phyloP scores from a whole-genome alignment of 2,797 vertebrate genomes.

The Graptemys geographica region DNA sequence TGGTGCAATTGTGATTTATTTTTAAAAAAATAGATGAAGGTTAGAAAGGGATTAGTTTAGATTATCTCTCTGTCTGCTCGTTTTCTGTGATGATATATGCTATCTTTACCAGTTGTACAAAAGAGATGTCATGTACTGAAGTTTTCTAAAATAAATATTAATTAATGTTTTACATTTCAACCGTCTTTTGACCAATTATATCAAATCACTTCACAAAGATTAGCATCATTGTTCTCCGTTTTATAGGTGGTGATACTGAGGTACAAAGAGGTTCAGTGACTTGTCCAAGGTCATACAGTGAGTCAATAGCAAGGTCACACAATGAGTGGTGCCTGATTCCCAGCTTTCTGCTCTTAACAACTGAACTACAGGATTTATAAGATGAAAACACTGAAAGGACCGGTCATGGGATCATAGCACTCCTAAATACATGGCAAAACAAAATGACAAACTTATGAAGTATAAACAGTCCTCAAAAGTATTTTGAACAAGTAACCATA shows the following conservation, averaged over 20 bases:
- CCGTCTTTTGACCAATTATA: not conserved
- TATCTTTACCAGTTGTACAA: rapidly evolving
- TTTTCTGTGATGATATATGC: rapidly evolving
- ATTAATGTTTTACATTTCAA: not conserved
- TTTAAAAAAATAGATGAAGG: not conserved
- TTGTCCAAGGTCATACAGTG: slow-evolving; percentile 42
- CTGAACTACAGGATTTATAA: not conserved
- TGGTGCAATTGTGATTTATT: rapidly evolving
- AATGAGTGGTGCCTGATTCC: not conserved
- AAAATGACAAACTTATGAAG: not conserved
- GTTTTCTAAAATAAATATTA: not conserved
- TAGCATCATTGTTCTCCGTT: not conserved
- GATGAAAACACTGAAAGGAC: not conserved
- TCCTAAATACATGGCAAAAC: not conserved
- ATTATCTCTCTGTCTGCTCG: not conserved
- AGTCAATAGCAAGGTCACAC: slow-evolving; percentile 42
- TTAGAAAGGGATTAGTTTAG: not conserved
- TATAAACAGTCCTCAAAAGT: rapidly evolving
- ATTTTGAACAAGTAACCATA: rapidly evolving
- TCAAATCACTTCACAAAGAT: not conserved
- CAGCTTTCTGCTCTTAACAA: not conserved
- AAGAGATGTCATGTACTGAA: not conserved
- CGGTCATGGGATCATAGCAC: not conserved
- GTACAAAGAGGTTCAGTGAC: not conserved
- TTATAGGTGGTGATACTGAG: not conserved